These are phyloP conservation scores for Sternotherus odoratus DNA, from an alignment of 2,797 vertebrate genomes.

Conservation along the genomic window DNA sequence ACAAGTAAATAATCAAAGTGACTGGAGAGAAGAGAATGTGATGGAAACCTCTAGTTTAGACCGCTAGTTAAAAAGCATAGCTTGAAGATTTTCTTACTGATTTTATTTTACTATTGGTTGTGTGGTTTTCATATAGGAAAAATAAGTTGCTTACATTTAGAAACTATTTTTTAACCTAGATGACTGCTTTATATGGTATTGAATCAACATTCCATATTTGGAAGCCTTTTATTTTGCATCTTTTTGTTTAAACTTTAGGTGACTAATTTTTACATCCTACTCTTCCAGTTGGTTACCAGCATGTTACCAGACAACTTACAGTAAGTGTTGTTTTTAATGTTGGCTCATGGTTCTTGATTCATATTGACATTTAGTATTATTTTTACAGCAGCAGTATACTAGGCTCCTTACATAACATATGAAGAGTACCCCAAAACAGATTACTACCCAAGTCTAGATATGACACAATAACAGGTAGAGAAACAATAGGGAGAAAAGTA, in stretches of 20 bases:
- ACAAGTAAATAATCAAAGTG: background rate
- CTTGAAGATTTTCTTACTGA: background rate
- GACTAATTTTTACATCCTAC: slow-evolving; percentile 78
- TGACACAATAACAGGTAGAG: background rate
- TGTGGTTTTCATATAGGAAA: background rate
- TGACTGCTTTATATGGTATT: background rate
- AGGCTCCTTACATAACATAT: background rate
- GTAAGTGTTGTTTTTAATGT: slow-evolving; percentile 82
- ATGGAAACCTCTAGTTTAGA: slow-evolving; percentile 4
- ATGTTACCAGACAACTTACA: slow-evolving; percentile 90
- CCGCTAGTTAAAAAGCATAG: background rate
- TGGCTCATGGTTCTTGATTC: background rate
- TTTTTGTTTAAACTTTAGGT: slow-evolving; percentile 66
- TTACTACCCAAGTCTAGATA: background rate
- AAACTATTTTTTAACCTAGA: background rate
- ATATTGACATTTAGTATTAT: background rate
- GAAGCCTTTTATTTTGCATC: slow-evolving; percentile 48
- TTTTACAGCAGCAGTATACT: background rate
- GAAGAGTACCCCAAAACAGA: background rate
- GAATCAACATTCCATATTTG: rapidly evolving
- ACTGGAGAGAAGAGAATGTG: background rate
- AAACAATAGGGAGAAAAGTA: background rate
- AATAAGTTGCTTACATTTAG: background rate
- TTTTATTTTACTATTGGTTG: background rate
- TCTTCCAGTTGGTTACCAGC: slow-evolving; percentile 92